Percentiles rank a stretch among this genome's conserved stretches.
These are phyloP conservation scores for western clawed frog (Xenopus tropicalis) DNA, from an alignment of 2,113 vertebrate genomes.

Conservation along the genomic window DNA sequence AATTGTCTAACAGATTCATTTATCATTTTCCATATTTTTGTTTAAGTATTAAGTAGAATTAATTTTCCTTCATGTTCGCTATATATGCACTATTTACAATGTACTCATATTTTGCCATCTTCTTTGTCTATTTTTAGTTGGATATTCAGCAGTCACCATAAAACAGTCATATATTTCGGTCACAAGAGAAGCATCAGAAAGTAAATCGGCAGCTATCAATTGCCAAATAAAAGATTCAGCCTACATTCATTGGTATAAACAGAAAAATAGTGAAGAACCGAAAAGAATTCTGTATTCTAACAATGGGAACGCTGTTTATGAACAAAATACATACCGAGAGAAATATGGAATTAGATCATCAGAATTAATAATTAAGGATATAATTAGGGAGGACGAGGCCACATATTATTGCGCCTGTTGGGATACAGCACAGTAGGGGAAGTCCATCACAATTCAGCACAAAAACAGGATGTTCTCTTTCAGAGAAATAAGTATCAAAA, in stretches of 20 bases:
- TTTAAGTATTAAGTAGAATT: no score
- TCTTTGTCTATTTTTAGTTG: no score
- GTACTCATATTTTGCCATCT: no score
- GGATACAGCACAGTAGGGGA: neutral
- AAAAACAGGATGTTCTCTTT: neutral
- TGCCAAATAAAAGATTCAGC: no score
- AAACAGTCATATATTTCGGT: no score
- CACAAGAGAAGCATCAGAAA: no score
- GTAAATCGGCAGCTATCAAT: no score
- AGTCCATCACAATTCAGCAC: neutral
- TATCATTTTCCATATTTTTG: no score
- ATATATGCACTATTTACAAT: no score
- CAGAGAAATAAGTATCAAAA: neutral
- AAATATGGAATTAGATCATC: neutral
- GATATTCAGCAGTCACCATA: no score
- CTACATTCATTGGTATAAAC: conserved; percentile 1
- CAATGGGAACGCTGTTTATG: neutral
- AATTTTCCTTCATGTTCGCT: no score
- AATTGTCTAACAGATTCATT: no score
- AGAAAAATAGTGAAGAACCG: neutral
- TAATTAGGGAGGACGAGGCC: neutral
- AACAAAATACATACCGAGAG: neutral
- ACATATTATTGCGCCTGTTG: neutral
- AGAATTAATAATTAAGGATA: neutral
- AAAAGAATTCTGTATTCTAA: neutral